These are phyloP conservation scores for Brachypterus glaber DNA, from an alignment of 2,888 invertebrate species.

Conservation along the genomic window DNA sequence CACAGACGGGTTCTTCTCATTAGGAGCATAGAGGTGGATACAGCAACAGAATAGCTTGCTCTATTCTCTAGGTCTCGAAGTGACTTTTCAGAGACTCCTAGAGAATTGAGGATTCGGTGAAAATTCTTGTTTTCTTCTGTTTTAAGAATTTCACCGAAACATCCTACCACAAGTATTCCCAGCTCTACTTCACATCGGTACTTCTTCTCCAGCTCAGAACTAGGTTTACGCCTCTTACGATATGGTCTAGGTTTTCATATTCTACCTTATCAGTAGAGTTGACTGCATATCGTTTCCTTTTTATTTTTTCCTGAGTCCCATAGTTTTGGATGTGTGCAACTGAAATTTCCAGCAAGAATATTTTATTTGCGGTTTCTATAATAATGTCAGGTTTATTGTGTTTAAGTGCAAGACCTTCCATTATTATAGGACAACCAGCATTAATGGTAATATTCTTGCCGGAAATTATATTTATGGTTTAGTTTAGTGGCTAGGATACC, in stretches of 20 bases:
- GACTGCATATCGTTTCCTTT: background rate
- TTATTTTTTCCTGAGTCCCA: background rate
- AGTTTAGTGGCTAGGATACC: constrained; percentile 65
- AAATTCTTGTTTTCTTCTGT: background rate
- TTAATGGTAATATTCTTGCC: background rate
- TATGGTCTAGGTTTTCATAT: background rate
- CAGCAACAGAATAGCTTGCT: background rate
- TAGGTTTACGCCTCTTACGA: too few species aligned
- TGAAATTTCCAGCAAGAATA: too few species aligned
- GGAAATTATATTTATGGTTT: too few species aligned
- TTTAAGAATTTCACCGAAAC: background rate
- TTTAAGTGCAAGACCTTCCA: background rate
- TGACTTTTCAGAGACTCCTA: background rate
- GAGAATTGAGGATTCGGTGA: background rate
- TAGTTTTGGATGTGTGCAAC: background rate
- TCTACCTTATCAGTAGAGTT: background rate
- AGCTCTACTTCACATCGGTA: too few species aligned
- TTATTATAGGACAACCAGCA: background rate
- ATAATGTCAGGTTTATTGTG: too few species aligned
- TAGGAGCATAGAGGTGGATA: background rate
- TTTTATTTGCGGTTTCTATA: too few species aligned
- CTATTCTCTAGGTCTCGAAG: background rate
- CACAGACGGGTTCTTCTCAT: too few species aligned
- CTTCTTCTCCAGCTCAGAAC: too few species aligned
- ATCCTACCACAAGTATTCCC: background rate